Percentiles rank a stretch among this genome's conserved stretches.
Conservation (phyloP, 2,113 vertebrate genomes). For the Crocuta crocuta region DNA sequence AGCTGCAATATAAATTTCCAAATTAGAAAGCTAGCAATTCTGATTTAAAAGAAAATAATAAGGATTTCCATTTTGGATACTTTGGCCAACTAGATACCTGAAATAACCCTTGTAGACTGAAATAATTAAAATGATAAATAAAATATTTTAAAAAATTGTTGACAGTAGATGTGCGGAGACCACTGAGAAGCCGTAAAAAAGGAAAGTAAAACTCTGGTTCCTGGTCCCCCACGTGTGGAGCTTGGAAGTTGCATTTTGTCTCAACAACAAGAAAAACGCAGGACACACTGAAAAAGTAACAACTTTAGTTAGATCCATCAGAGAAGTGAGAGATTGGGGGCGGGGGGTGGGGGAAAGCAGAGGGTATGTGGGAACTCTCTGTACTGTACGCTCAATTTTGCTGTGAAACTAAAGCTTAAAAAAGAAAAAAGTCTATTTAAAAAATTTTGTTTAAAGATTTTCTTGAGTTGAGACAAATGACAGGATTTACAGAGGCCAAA, state of each 20-base stretch:
- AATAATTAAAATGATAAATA: not conserved
- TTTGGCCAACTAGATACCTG: not conserved
- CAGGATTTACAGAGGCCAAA: not conserved
- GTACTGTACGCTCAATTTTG: not conserved
- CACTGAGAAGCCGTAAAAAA: not conserved
- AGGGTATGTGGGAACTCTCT: not conserved
- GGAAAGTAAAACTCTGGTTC: not conserved
- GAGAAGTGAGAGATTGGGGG: not conserved
- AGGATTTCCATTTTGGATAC: not conserved
- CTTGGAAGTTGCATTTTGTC: not conserved
- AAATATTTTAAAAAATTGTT: not conserved
- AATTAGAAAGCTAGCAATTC: not conserved
- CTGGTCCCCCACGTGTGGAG: not conserved
- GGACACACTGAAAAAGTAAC: not conserved
- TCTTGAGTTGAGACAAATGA: not conserved
- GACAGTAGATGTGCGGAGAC: not conserved
- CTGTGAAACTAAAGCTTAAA: not conserved
- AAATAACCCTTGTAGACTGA: not conserved
- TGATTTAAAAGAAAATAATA: not conserved
- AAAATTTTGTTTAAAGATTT: not conserved
- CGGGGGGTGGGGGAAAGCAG: not conserved
- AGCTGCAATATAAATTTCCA: not conserved
- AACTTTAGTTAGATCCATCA: not conserved
- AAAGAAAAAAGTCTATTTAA: not conserved
- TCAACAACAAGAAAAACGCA: not conserved